Evolutionary conservation across 2,113 vertebrate species (phyloP), one percentile per base, ranked within the genome.

Genomic region (Cyprinodon brontotheroides): DNA sequence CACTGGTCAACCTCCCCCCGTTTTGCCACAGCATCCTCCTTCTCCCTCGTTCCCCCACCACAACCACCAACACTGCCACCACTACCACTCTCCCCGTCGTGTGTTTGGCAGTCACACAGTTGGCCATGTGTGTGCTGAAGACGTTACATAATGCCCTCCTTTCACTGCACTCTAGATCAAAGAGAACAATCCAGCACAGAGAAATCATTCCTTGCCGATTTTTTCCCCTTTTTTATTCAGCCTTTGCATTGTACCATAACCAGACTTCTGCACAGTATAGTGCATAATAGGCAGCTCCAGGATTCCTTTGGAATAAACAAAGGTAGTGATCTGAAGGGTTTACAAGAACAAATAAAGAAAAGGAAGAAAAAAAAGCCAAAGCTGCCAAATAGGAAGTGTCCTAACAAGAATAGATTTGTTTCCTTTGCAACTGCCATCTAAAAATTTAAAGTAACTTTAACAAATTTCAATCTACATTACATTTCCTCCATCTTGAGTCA

Each of bases 101-200:
- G 90, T 91, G 88, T 90, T 93, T 93, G 91, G 86, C 91, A 93
- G 92, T 94, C 94, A 94, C 94, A 93, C 87, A 93, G 83, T 93
- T 86, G 86, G 91, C 90, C 93, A 94, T 94, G 94, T 94, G 94
- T 94, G 93, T 83, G 87, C 88, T 89, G 92, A 91, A 92, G 89
- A 92, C 57, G 83, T 94, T 94, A 94, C 92, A 92, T 95, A 95
- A 94, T 91, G 85, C 84, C 89, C 83, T 87, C 83, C 88, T 86
- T 91, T 91, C 85, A 85, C 92, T 81, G 79, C 81, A 77, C 83
- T 89, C 85, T 83, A 86, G 90, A 92, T 93, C 91, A 93, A 93
- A 94, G 91, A 87, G 84, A 91, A 91, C 81, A 90, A 92, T 90
- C 85, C 87, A 86, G 89, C 82, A 86, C 82, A 88, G 86, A 87